Percentiles rank a stretch among this genome's conserved stretches.
Evolutionary conservation across 2,888 invertebrate species (phyloP).

Genomic region (Perdita meconis): DNA sequence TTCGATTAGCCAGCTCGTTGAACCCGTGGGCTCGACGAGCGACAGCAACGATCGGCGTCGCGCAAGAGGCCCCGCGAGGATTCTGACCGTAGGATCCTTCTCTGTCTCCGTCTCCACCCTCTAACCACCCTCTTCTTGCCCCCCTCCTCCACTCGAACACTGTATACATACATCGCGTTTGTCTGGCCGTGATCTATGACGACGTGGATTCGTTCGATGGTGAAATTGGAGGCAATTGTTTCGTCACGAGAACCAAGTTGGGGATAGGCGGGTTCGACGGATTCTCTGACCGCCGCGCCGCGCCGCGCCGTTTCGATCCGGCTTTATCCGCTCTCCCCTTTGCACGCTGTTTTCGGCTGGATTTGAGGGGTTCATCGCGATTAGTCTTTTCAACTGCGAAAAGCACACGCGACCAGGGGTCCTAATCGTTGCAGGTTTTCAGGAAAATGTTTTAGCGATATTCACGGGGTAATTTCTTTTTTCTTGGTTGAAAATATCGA

Average conservation of each 20-base stretch:
- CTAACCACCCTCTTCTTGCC: neutral
- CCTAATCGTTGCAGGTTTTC: no score
- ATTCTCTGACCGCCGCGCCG: constrained; percentile 9
- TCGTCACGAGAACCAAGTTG: constrained; percentile 21
- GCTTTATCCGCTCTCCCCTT: no score
- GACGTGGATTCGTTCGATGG: constrained; percentile 43
- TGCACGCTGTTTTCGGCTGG: no score
- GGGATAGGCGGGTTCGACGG: neutral
- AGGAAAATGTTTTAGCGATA: no score
- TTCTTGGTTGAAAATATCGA: no score
- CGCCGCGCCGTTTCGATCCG: no score
- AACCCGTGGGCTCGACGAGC: constrained; percentile 55
- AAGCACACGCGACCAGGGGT: no score
- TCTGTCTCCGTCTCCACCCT: neutral
- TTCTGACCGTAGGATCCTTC: constrained; percentile 44
- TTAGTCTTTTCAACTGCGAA: no score
- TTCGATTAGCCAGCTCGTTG: constrained; percentile 79
- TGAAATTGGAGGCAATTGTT: constrained; percentile 53
- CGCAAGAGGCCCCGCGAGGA: constrained; percentile 45
- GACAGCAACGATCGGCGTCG: constrained; percentile 46
- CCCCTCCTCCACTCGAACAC: neutral
- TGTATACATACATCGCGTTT: constrained; percentile 34
- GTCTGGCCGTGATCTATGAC: constrained; percentile 45
- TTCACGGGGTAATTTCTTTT: no score
- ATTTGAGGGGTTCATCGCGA: no score